Base-by-base conservation (phyloP, 30 jellyfish, hydroid and myxozoan species). In the Hydractinia symbiolongicarpus region DNA sequence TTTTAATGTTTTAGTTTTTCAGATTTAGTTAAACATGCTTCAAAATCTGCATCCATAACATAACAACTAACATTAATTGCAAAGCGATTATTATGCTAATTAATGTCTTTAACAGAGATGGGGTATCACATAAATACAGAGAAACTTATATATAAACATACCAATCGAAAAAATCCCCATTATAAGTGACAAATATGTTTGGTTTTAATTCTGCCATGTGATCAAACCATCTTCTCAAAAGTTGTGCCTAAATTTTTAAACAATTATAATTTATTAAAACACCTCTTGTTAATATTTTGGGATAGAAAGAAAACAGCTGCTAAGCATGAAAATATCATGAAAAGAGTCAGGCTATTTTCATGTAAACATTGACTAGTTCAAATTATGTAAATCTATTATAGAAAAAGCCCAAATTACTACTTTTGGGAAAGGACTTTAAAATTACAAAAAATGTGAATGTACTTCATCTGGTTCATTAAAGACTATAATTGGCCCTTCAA, bases 141-240 rank as follows among this genome's bases (percentile, higher is more conserved):
- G n/a, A 73, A 16, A 20, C 16, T n/a, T 9, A 73, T 13, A 50
- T 9, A 50, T 14, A 10, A 56, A 7, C 88, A 76, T 61, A 90
- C 99, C 99, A 93, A 67, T 93, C 99, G 60, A 93, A 93, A 68
- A 83, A 93, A 55, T 93, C 99, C 14, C 99, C 99, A 76, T 93
- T 93, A 79, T 93, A 93, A 5, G 99, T 93, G 9, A 93, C 99
- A 67, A 88, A 84, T 8, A 93, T 93, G 78, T 88, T 82, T 21
- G 99, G 99, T 69, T 88, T 84, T 8, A 82, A 86, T 73, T 84
- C 90, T 68, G 58, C 16, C 79, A 93, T 67, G 73, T 93, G 99
- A 53, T 93, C 96, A 68, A 93, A 93, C 87, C 92, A 93, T 73
- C 92, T 83, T 7, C 95, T 78, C 5, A 93, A 88, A 14, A 93